Evolutionary conservation across 2,888 invertebrate species (phyloP), one percentile per base, ranked within the genome.

Genomic region (Hedychridium roseum): DNA sequence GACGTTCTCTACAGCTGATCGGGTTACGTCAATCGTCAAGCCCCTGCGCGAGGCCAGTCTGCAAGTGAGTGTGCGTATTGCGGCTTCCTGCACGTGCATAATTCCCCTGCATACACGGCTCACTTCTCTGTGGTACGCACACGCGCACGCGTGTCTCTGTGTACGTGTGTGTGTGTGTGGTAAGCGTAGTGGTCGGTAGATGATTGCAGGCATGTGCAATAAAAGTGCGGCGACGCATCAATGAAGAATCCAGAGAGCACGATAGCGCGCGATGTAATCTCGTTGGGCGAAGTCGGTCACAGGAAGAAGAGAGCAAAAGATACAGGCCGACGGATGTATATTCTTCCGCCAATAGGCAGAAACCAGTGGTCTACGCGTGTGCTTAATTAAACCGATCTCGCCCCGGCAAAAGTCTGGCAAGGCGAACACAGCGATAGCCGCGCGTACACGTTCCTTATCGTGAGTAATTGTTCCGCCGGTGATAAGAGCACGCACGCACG

Each of bases 141-240:
- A 2, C 27, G 27, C 3, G 27, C 27, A 27, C 2, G 4, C 28
- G 28, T 28, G 14, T 28, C 12, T 14, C 11, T 28, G 28, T 14
- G 14, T 11, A 28, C 11, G 28, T 23, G 23, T 23, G 23, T 23
- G 9, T 23, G 23, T 23, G 23, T 23, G 23, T 23, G 4, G 28
- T n/a, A 14, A 14, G 9, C 14, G 11, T n/a, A 14, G 11, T 4
- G 11, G n/a, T 9, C 42, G 28, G n/a, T n/a, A n/a, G n/a, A n/a
- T n/a, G n/a, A n/a, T n/a, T n/a, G n/a, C n/a, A n/a, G n/a, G n/a
- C n/a, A n/a, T n/a, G n/a, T n/a, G n/a, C 38, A 46, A 54, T 44
- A 42, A 34, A 44, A 26, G 34, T 38, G 43, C 49, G 43, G 40
- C 41, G 38, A 54, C 46, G 51, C 45, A 54, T 48, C 57, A 50